A percentile compares a stretch with the other conserved stretches of the same genome.
Conservation (phyloP, 2,888 invertebrate genomes). For the Geotrupes spiniger region DNA sequence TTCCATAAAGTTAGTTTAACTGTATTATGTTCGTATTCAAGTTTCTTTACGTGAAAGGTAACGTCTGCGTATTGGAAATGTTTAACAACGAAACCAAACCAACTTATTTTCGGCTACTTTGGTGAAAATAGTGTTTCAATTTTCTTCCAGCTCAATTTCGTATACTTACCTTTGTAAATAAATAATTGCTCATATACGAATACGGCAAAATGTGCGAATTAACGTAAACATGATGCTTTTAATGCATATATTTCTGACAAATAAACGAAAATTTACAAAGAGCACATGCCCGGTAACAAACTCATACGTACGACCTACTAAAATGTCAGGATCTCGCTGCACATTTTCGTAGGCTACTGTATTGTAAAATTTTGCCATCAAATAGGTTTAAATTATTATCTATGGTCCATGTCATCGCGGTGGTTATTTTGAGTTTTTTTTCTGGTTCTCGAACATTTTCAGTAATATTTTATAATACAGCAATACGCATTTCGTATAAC, state of each 20-base stretch:
- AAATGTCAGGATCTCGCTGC: background rate
- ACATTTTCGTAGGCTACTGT: constrained; percentile 2
- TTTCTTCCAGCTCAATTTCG: too few relatives aligned
- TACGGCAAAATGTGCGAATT: too few relatives aligned
- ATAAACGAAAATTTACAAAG: constrained; percentile 27
- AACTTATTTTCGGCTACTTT: too few relatives aligned
- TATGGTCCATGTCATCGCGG: constrained; percentile 10
- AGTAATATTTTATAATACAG: constrained; percentile 34
- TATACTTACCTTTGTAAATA: too few relatives aligned
- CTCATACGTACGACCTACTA: constrained; percentile 18
- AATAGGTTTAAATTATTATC: constrained; percentile 6
- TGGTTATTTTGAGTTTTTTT: constrained; percentile 1
- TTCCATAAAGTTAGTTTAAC: too few relatives aligned
- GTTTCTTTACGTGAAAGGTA: too few relatives aligned
- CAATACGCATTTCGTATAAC: constrained; percentile 35
- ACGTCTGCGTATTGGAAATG: too few relatives aligned
- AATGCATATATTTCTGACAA: constrained; percentile 31
- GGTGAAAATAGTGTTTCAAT: too few relatives aligned
- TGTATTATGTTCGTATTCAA: too few relatives aligned
- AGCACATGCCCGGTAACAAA: constrained; percentile 28
- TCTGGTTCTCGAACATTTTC: constrained; percentile 4
- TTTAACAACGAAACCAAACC: too few relatives aligned
- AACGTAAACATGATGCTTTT: constrained; percentile 23
- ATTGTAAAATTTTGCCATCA: background rate
- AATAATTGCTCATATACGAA: too few relatives aligned